Conservation (phyloP, 2,888 invertebrate genomes). For the Tetranychus piercei region DNA sequence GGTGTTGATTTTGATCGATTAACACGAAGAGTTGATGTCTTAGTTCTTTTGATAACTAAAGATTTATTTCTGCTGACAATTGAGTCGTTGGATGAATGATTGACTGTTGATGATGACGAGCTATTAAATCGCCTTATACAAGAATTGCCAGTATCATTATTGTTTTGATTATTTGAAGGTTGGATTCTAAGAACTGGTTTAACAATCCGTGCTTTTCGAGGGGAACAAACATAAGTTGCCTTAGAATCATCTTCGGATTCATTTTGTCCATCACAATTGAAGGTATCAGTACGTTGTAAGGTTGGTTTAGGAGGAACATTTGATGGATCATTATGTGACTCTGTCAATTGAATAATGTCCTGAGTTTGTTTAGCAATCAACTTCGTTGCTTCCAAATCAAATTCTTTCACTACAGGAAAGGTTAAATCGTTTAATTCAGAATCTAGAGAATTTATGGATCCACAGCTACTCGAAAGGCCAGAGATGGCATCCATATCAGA, state of each 20-base stretch:
- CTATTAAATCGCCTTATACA: neutral
- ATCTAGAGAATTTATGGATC: neutral
- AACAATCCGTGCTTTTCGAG: slow-evolving; percentile 36
- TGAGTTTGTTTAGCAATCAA: neutral
- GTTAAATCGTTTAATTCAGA: neutral
- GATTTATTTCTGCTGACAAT: slow-evolving; percentile 23
- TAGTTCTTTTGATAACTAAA: slow-evolving; percentile 28
- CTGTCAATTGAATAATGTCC: slow-evolving; percentile 11
- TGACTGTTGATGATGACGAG: slow-evolving; percentile 23
- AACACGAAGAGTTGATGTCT: slow-evolving; percentile 30
- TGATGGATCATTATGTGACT: neutral
- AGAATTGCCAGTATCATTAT: neutral
- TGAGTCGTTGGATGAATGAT: slow-evolving; percentile 23
- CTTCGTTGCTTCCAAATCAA: neutral
- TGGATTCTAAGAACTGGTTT: slow-evolving; percentile 33
- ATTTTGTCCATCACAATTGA: slow-evolving; percentile 35
- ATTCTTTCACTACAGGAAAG: neutral
- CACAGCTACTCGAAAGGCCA: slow-evolving; percentile 12
- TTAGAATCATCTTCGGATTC: slow-evolving; percentile 21
- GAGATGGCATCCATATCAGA: slow-evolving; percentile 34
- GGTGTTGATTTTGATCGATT: slow-evolving; percentile 24
- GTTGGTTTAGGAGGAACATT: neutral
- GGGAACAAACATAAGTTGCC: slow-evolving; percentile 20
- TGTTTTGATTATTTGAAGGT: neutral
- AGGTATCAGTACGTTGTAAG: neutral